Percentiles rank a stretch among this genome's conserved stretches.
Conservation (phyloP, 2,113 vertebrate species). For the Podarcis muralis region DNA sequence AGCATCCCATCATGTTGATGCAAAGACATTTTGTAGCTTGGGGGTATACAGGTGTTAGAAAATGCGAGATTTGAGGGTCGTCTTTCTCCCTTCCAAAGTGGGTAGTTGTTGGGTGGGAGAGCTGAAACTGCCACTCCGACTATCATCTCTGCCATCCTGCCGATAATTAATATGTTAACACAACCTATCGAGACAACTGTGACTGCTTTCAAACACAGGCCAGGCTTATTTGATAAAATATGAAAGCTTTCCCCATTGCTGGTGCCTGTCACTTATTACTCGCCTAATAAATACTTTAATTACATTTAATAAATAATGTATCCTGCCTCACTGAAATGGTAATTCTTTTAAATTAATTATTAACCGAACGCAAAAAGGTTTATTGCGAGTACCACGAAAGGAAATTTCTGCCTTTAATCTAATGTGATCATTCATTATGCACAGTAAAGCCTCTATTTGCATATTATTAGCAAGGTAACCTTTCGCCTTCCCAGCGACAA, state of each 20-base stretch:
- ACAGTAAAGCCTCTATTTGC: slow-evolving; percentile 72
- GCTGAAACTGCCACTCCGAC: background rate
- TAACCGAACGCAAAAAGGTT: slow-evolving; percentile 76
- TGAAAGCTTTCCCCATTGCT: slow-evolving; percentile 56
- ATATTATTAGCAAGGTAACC: slow-evolving; percentile 79
- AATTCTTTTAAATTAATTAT: slow-evolving; percentile 83
- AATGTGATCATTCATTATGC: slow-evolving; percentile 78
- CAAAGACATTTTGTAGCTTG: background rate
- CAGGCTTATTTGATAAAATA: slow-evolving; percentile 66
- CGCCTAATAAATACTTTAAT: slow-evolving; percentile 83
- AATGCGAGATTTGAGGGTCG: too few relatives aligned
- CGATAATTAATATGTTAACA: slow-evolving; percentile 54
- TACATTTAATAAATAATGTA: slow-evolving; percentile 83
- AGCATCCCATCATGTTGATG: too few relatives aligned
- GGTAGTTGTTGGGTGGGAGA: background rate
- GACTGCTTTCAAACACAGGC: slow-evolving; percentile 63
- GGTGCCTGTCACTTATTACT: slow-evolving; percentile 77
- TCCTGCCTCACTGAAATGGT: slow-evolving; percentile 73
- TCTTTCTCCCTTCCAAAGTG: background rate
- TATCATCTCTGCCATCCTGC: background rate
- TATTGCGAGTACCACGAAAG: slow-evolving; percentile 72
- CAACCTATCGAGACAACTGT: slow-evolving; percentile 43
- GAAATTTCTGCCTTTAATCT: slow-evolving; percentile 78
- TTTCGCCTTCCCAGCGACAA: slow-evolving; percentile 72
- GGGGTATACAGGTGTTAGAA: too few relatives aligned